Conservation (phyloP, 2,797 vertebrate genomes). For the Lepus oiostolus region DNA sequence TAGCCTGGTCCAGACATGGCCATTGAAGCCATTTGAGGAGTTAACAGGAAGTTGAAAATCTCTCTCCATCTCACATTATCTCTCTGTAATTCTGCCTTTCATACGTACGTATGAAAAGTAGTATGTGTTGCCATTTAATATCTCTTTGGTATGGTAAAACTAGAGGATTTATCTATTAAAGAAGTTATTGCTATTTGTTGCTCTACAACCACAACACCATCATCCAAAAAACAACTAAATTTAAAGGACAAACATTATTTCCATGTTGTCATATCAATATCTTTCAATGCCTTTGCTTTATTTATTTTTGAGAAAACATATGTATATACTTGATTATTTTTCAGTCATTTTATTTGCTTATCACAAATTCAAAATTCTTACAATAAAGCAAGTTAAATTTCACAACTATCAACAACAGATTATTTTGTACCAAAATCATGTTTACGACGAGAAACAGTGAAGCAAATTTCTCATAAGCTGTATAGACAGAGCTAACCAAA, state of each 20-base stretch:
- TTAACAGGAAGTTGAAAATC: too few relatives aligned
- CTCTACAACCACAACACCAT: background rate
- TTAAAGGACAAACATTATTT: background rate
- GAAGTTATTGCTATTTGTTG: background rate
- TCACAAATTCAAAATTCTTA: constrained; percentile 51
- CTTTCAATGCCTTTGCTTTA: background rate
- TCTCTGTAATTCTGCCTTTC: too few relatives aligned
- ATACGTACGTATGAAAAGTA: background rate
- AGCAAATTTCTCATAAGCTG: constrained; percentile 50
- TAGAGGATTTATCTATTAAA: background rate
- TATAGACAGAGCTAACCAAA: constrained; percentile 28
- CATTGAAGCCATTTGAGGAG: too few relatives aligned
- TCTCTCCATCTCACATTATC: too few relatives aligned
- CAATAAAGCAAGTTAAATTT: constrained; percentile 29
- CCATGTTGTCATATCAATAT: background rate
- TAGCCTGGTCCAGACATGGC: too few relatives aligned
- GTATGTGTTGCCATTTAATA: background rate
- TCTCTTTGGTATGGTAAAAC: background rate
- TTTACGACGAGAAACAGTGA: constrained; percentile 34
- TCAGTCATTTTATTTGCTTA: constrained; percentile 32
- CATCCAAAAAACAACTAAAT: background rate
- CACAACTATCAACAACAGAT: background rate
- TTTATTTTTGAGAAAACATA: constrained; percentile 3
- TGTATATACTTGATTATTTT: background rate
- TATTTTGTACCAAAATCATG: constrained; percentile 33